A percentile compares a stretch with the other conserved stretches of the same genome.
Conservation (phyloP, 2,113 vertebrate genomes). For the Epinephelus cyanopodus region DNA sequence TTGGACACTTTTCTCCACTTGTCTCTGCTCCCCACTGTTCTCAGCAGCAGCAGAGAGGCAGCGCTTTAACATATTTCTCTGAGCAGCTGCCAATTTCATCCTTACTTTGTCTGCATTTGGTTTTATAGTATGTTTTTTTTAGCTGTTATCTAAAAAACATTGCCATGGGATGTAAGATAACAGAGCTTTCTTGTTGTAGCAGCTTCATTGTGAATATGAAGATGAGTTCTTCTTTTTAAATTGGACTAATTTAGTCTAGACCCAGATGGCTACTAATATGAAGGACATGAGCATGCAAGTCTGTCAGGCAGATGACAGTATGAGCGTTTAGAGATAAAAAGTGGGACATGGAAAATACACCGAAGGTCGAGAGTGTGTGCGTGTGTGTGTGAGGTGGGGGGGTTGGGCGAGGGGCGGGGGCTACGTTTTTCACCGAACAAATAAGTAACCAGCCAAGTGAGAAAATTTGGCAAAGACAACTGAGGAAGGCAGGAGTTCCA, state of each 20-base stretch:
- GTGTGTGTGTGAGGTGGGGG: not conserved
- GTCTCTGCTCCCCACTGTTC: slow-evolving; percentile 29
- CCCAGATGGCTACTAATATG: slow-evolving; percentile 49
- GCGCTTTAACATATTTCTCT: slow-evolving; percentile 22
- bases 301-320: slow-evolving; percentile 42
- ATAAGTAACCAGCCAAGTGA: slow-evolving; percentile 13
- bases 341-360: slow-evolving; percentile 19
- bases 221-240: slow-evolving; percentile 41
- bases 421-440: slow-evolving; percentile 18
- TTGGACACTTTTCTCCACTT: slow-evolving; percentile 44
- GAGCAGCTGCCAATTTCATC: slow-evolving; percentile 33
- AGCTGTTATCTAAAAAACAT: not conserved
- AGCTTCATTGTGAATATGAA: slow-evolving; percentile 33
- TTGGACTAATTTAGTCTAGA: slow-evolving; percentile 27
- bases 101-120: slow-evolving; percentile 23
- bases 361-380: not conserved
- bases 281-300: slow-evolving; percentile 23
- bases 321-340: slow-evolving; percentile 52
- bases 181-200: slow-evolving; percentile 19
- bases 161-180: slow-evolving; percentile 23
- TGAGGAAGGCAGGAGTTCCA: slow-evolving; percentile 13
- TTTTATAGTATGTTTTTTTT: not conserved
- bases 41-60: slow-evolving; percentile 22
- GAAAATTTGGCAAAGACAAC: slow-evolving; percentile 28
- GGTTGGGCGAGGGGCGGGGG: not conserved